phyloP scores from a whole-genome alignment of 1,140 invertebrate species.

The Brachionus asplanchnoidis region DNA sequence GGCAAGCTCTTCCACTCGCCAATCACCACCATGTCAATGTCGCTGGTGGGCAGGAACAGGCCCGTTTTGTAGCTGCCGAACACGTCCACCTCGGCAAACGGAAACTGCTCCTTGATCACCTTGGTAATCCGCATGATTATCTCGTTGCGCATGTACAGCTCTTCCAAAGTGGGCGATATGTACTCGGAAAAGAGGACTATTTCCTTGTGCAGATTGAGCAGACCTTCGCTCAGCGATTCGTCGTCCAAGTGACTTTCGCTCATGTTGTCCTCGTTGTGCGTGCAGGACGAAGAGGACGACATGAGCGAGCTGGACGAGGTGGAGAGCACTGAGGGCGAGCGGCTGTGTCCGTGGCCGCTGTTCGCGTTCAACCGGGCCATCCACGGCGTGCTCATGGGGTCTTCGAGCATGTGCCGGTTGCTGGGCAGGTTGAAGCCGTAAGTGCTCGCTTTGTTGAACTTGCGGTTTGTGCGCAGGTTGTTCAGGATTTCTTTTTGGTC shows the following conservation, averaged over 20 bases:
- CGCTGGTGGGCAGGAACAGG: constrained; percentile 83
- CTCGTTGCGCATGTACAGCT: constrained; percentile 21
- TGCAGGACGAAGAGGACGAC: neutral
- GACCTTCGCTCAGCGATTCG: neutral
- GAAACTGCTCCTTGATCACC: constrained; percentile 29
- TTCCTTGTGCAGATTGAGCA: constrained; percentile 24
- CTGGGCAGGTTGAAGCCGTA: constrained; percentile 20
- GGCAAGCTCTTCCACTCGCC: constrained; percentile 71
- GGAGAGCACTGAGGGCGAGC: neutral
- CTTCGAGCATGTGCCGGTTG: constrained; percentile 33
- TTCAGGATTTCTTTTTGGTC: constrained; percentile 20
- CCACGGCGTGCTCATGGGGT: constrained; percentile 41
- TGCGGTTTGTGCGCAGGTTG: neutral
- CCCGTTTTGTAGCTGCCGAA: constrained; percentile 90
- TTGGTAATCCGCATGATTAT: constrained; percentile 5
- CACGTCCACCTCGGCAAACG: constrained; percentile 51
- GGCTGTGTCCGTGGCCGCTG: neutral
- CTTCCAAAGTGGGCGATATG: constrained; percentile 37
- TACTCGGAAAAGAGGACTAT: constrained; percentile 24
- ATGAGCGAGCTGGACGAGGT: neutral
- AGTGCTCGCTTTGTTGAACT: constrained; percentile 22
- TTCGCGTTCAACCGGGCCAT: neutral
- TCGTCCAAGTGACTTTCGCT: neutral
- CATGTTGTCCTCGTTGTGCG: neutral
- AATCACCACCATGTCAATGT: constrained; percentile 93